phyloP scores from a whole-genome alignment of 2,888 invertebrate genomes.

The Euproctis similis region DNA sequence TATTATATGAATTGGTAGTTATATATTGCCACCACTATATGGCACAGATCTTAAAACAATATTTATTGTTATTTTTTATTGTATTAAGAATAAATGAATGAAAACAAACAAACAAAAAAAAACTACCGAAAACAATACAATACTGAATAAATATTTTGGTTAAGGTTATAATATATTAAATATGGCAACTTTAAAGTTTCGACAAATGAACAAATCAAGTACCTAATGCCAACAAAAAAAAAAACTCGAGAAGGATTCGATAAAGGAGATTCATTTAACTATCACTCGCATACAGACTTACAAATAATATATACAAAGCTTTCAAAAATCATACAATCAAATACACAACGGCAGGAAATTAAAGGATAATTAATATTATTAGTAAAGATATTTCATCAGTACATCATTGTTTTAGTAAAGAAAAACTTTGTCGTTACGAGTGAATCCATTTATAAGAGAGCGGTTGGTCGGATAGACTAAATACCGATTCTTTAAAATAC shows the following conservation, averaged over 20 bases:
- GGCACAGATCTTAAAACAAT: conserved; percentile 74
- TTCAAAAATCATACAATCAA: conserved; percentile 65
- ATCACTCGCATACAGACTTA: conserved; percentile 69
- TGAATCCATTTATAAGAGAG: conserved; percentile 70
- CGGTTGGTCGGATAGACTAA: conserved; percentile 66
- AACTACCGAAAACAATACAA: too few relatives aligned
- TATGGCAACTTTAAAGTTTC: conserved; percentile 22
- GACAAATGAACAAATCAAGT: conserved; percentile 26
- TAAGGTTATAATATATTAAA: too few relatives aligned
- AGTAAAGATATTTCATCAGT: conserved; percentile 40
- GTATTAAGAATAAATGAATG: too few relatives aligned
- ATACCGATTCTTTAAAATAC: conserved; percentile 71
- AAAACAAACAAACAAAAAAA: too few relatives aligned
- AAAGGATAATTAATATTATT: conserved; percentile 41
- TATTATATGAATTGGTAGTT: conserved; percentile 59
- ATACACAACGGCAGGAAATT: conserved; percentile 44
- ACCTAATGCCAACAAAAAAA: conserved; percentile 36
- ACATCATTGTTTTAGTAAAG: conserved; percentile 45
- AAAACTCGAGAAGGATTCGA: conserved; percentile 44
- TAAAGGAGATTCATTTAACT: conserved; percentile 70
- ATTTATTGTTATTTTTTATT: too few relatives aligned
- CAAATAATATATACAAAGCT: conserved; percentile 73
- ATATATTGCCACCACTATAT: conserved; percentile 66
- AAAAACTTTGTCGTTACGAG: conserved; percentile 52
- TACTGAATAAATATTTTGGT: too few relatives aligned